Evolutionary conservation across 1,140 invertebrate species (phyloP).

Genomic region (Drosophila busckii): DNA sequence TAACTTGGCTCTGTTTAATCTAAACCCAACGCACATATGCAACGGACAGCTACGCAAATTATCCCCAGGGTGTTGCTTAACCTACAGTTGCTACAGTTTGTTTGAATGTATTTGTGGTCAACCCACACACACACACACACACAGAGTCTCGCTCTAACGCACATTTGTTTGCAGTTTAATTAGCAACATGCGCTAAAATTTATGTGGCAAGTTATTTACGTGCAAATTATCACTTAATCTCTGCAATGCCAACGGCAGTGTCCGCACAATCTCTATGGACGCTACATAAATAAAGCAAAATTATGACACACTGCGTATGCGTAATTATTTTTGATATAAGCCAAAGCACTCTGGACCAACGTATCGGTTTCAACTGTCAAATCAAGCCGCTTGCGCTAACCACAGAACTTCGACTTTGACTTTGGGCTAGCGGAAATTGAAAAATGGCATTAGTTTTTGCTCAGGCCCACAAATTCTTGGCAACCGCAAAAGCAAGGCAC

Average conservation of each 20-base stretch:
- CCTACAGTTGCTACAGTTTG: too few relatives aligned
- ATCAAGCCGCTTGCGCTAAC: conserved; percentile 24
- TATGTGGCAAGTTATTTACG: conserved; percentile 3
- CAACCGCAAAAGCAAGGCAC: conserved; percentile 35
- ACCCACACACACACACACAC: too few relatives aligned
- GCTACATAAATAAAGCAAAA: conserved; percentile 17
- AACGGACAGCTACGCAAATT: too few relatives aligned
- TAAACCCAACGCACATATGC: too few relatives aligned
- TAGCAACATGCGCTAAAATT: conserved; percentile 17
- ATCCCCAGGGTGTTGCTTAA: too few relatives aligned
- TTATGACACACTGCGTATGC: conserved; percentile 22
- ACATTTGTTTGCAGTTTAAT: conserved; percentile 33
- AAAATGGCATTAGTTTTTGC: conserved; percentile 56
- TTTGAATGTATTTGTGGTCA: too few relatives aligned
- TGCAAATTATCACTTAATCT: conserved; percentile 30
- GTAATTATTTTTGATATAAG: conserved; percentile 17
- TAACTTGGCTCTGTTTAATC: too few relatives aligned
- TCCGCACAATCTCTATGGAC: not conserved
- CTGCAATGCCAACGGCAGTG: not conserved
- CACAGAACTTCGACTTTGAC: conserved; percentile 56
- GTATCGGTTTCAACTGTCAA: not conserved
- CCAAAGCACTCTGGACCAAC: too few relatives aligned
- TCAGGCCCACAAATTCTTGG: conserved; percentile 29
- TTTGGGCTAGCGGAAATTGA: conserved; percentile 67
- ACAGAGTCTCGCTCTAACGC: too few relatives aligned